Base-by-base conservation (phyloP, 2,888 invertebrate genomes). In the Portevinia maculata region DNA sequence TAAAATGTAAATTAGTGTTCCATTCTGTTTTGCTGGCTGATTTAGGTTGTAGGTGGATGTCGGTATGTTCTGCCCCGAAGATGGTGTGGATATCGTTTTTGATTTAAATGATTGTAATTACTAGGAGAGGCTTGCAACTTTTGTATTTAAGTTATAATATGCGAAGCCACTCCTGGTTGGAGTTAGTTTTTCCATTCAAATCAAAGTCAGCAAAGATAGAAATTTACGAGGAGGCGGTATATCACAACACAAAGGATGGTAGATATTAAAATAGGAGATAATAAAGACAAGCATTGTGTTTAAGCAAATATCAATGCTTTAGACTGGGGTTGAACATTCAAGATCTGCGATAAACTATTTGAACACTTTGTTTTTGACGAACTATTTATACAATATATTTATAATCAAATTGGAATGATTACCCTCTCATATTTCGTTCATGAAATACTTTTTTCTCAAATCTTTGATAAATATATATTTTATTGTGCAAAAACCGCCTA, bases 41-140 rank as follows among this genome's bases (percentile, higher is more conserved):
- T 19, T 24, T 15, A 37, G n/a, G 15, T 30, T 59, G 70, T 37
- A 46, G 34, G 60, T 60, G 50, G 79, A 67, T 74, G 79, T 69
- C 62, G 74, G 48, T 64, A 44, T 24, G 50, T 73, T 74, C 48
- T 19, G 32, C 53, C 24, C 48, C 5, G n/a, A 8, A 9, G 46
- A 34, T 46, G 19, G 37, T 34, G 37, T 60, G 44, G 73, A 67
- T 79, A 39, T 53, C 55, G 67, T 74, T 44, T 67, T 79, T 73
- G 74, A 60, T 79, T 79, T 67, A 73, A 79, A 67, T 67, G 74
- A 79, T 67, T 74, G 65, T 79, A 59, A 78, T 78, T 73, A 37
- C 64, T 59, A 39, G 59, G 24, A 9, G 1, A n/a, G 44, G 21
- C 44, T 17, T 8, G 44, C 19, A n/a, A 17, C n/a, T 19, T 21